Base-by-base conservation (phyloP, 2,888 invertebrate genomes). In the Thymelicus lineola region DNA sequence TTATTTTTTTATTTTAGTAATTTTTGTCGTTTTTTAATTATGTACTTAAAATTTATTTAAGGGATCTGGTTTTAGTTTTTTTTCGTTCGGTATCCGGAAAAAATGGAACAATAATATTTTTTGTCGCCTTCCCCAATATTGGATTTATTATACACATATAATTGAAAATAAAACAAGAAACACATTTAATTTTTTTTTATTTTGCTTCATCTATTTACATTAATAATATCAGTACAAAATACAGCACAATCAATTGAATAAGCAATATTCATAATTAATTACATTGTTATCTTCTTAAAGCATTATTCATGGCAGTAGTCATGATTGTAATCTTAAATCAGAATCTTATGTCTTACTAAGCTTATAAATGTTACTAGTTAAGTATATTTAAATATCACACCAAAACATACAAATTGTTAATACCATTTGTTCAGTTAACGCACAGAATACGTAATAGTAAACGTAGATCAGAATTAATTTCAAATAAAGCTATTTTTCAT, bases 341-440 rank as follows among this genome's bases (percentile, higher is more conserved):
- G 6, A 46, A 70, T 61, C 50, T 69, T 71, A 65, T 60, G 7
- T 20, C 45, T 61, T 71, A 66, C 42, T 66, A 53, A 68, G 42
- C 20, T 62, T 68, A 72, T 20, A 65, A 70, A 53, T 57, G 46
- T 65, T 71, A 66, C 61, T 35, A 67, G 63, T 70, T 74, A 74
- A 66, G 80, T 83, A 84, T 65, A 75, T 78, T 81, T 84, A 83
- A 83, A 86, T 90, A 89, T 90, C 90, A 90, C 90, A 89, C 90
- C 83, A 76, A 84, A 81, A 82, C 83, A 81, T 61, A 80, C 76
- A 76, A 57, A 73, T 72, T 72, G 74, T 74, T 73, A 73, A 74
- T 76, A 73, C 70, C 76, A 77, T 58, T 62, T 63, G 74, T 75
- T 76, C 48, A 69, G 72, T 66, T 60, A 68, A 67, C 58, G 65